Conservation (phyloP, 2,797 vertebrate species). For the Danio jaintianensis region DNA sequence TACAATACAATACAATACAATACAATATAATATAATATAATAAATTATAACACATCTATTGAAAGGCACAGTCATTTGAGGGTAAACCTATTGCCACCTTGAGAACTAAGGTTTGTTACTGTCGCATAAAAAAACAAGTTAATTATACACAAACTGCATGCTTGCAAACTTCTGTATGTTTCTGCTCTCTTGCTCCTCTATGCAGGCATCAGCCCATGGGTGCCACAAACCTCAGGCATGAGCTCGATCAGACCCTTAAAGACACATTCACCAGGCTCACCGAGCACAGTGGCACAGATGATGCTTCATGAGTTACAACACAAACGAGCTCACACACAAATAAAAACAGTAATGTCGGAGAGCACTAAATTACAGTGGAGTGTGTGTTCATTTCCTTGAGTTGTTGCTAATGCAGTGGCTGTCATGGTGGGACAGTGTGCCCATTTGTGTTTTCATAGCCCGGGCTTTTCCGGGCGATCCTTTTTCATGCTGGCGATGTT, state of each 20-base stretch:
- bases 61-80: too few species aligned
- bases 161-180: neutral
- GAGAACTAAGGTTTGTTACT: neutral
- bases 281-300: constrained; percentile 59
- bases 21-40: too few species aligned
- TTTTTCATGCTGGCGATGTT: constrained; percentile 71
- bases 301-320: constrained; percentile 60
- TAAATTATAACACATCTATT: too few species aligned
- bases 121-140: neutral
- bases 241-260: constrained; percentile 67
- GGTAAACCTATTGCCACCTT: neutral
- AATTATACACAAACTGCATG: too few species aligned
- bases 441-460: constrained; percentile 70
- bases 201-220: constrained; percentile 69
- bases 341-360: constrained; percentile 28
- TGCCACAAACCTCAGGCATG: constrained; percentile 76
- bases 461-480: constrained; percentile 67
- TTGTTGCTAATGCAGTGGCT: constrained; percentile 22
- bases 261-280: constrained; percentile 46
- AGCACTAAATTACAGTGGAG: constrained; percentile 19
- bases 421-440: constrained; percentile 67
- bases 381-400: constrained; percentile 45
- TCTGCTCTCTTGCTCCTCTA: constrained; percentile 70
- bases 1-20: neutral
- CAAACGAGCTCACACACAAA: constrained; percentile 56